Conservation (phyloP, 1,140 invertebrate species). For the Cotesia vestalis region DNA sequence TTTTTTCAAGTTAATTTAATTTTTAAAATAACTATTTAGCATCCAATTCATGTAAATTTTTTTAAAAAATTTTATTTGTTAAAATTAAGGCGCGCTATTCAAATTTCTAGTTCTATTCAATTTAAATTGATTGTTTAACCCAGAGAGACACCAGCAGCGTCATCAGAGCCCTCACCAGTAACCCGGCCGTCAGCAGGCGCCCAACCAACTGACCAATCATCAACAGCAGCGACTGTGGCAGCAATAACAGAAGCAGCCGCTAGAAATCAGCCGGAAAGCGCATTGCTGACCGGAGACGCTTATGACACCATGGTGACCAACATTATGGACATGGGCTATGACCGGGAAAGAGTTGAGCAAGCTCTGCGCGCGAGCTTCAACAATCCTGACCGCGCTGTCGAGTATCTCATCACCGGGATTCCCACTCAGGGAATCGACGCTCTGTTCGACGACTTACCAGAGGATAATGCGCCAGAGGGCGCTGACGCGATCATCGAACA, state of each 20-base stretch:
- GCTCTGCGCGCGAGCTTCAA: conserved; percentile 97
- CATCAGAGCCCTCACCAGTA: conserved; percentile 58
- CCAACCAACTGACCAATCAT: conserved; percentile 48
- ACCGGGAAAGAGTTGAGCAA: conserved; percentile 78
- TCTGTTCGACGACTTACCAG: conserved; percentile 67
- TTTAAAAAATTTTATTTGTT: no score
- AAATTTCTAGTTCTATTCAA: no score
- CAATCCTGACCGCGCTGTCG: conserved; percentile 97
- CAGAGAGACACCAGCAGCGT: conserved; percentile 46
- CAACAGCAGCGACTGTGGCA: conserved; percentile 54
- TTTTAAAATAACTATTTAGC: no score
- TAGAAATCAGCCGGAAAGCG: conserved; percentile 70
- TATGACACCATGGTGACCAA: conserved; percentile 91
- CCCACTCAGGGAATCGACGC: conserved; percentile 70
- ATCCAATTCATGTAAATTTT: no score
- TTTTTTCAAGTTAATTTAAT: no score
- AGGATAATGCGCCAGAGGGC: conserved; percentile 59
- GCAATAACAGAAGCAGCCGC: conserved; percentile 50
- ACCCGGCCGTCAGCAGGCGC: conserved; percentile 51
- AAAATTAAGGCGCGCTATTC: no score
- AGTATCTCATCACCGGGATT: conserved; percentile 94
- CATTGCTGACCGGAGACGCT: conserved; percentile 81
- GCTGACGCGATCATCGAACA: conserved; percentile 62
- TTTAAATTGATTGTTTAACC: no score
- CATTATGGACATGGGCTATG: conserved; percentile 96